phyloP scores from a whole-genome alignment of 2,797 vertebrate species.

The Discoglossus pictus region DNA sequence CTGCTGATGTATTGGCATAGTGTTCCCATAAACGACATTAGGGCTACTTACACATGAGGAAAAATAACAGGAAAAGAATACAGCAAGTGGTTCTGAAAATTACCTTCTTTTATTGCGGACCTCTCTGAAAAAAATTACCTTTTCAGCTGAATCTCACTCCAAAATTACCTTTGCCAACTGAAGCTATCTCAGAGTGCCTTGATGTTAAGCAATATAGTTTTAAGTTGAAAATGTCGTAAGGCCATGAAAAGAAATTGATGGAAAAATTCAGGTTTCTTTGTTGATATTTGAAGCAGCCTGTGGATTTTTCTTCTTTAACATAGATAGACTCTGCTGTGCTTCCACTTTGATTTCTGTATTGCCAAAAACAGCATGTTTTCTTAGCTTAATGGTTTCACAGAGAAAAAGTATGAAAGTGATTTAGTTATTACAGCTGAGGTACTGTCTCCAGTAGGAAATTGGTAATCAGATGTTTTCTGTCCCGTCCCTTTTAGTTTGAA shows the following conservation, averaged over 20 bases:
- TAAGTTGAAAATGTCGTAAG: slow-evolving; percentile 83
- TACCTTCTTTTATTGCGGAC: slow-evolving; percentile 81
- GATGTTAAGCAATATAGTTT: slow-evolving; percentile 85
- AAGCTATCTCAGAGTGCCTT: slow-evolving; percentile 78
- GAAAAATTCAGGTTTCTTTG: slow-evolving; percentile 79
- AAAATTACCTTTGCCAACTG: slow-evolving; percentile 82
- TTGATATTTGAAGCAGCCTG: slow-evolving; percentile 84
- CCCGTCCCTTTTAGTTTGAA: slow-evolving; percentile 1
- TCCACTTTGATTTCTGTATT: slow-evolving; percentile 81
- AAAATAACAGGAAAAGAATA: slow-evolving; percentile 76
- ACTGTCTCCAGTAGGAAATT: slow-evolving; percentile 71
- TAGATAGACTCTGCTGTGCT: slow-evolving; percentile 76
- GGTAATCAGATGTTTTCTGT: slow-evolving; percentile 66
- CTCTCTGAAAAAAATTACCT: slow-evolving; percentile 81
- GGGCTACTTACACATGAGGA: slow-evolving; percentile 76
- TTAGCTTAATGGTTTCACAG: slow-evolving; percentile 83
- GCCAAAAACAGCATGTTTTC: slow-evolving; percentile 83
- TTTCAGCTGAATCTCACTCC: slow-evolving; percentile 77
- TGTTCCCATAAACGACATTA: slow-evolving; percentile 76
- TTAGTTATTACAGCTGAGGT: slow-evolving; percentile 74
- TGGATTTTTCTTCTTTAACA: slow-evolving; percentile 85
- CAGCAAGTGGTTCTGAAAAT: slow-evolving; percentile 79
- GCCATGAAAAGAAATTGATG: slow-evolving; percentile 80
- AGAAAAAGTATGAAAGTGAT: slow-evolving; percentile 80
- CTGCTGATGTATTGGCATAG: slow-evolving; percentile 73